Base-by-base conservation (phyloP, 2,888 invertebrate genomes). In the Campoplex capitator region DNA sequence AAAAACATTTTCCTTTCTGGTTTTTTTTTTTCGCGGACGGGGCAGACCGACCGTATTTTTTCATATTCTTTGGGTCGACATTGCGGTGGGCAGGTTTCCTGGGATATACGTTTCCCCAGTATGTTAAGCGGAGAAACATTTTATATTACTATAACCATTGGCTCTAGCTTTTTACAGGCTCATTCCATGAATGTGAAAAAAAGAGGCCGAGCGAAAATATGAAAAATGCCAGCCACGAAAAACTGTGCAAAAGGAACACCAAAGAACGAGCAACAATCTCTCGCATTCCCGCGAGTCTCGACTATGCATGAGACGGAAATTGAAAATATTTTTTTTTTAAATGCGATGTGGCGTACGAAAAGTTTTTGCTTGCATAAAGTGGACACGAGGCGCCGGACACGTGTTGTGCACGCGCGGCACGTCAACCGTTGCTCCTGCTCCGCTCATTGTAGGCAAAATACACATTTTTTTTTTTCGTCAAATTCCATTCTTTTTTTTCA, bases 251-350 rank as follows among this genome's bases (percentile, higher is more conserved):
- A 56, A n/a, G 58, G 45, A 74, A 58, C 28, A 48, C 35, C 1
- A 23, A 18, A 79, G 48, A 71, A 58, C 45, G 75, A 65, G 35
- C 48, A 54, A 45, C 3, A 54, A 56, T 38, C 32, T 74, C 38
- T 18, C 1, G 58, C 42, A 48, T 51, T 42, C 83, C n/a, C 28
- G n/a, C 23, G n/a, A 16, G 23, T 28, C 48, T 68, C 3, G 45
- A n/a, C 32, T 70, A 45, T 45, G 56, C 35, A 67, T 48, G 58
- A 28, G 38, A n/a, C 48, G 76, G 71, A 83, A 86, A 86, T 86
- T 83, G 79, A 67, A 79, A 70, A 76, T n/a, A 70, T 71, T 85
- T 80, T 23, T 23, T 23, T 83, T 70, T 32, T n/a, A 48, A 62
- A 51, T 35, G 16, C 67, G 51, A 16, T 62, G 70, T 38, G 28